Conservation (phyloP, 2,888 invertebrate species). For the Perithous albicinctus region DNA sequence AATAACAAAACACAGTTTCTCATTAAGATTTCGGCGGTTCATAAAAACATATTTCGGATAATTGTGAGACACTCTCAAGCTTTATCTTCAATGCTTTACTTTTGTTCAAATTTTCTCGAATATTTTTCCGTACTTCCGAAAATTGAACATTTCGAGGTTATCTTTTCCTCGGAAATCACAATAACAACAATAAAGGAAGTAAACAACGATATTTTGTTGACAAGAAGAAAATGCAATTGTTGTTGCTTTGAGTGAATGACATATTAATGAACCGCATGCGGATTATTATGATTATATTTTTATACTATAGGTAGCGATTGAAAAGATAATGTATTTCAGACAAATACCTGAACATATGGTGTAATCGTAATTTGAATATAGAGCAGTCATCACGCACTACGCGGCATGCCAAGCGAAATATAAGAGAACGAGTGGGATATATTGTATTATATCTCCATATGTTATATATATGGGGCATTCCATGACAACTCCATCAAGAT, state of each 20-base stretch:
- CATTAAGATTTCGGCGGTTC: too few relatives aligned
- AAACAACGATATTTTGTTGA: background rate
- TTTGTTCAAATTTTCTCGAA: background rate
- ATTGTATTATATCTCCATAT: background rate
- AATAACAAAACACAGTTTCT: too few relatives aligned
- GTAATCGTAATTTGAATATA: constrained; percentile 51
- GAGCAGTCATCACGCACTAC: constrained; percentile 22
- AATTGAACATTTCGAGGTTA: background rate
- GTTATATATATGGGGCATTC: too few relatives aligned
- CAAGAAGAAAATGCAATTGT: too few relatives aligned
- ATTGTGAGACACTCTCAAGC: too few relatives aligned
- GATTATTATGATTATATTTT: background rate
- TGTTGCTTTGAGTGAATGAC: background rate
- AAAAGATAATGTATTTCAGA: background rate
- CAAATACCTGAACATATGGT: constrained; percentile 43
- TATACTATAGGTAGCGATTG: too few relatives aligned
- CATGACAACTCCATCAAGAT: too few relatives aligned
- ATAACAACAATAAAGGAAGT: background rate
- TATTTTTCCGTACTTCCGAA: background rate
- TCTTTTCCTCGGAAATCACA: background rate
- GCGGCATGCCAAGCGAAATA: constrained; percentile 8
- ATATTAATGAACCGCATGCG: background rate
- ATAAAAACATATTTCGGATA: too few relatives aligned
- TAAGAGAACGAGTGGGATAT: background rate
- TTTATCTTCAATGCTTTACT: too few relatives aligned